These are phyloP conservation scores for Idaea straminata DNA, from an alignment of 2,888 invertebrate species.

Conservation along the genomic window DNA sequence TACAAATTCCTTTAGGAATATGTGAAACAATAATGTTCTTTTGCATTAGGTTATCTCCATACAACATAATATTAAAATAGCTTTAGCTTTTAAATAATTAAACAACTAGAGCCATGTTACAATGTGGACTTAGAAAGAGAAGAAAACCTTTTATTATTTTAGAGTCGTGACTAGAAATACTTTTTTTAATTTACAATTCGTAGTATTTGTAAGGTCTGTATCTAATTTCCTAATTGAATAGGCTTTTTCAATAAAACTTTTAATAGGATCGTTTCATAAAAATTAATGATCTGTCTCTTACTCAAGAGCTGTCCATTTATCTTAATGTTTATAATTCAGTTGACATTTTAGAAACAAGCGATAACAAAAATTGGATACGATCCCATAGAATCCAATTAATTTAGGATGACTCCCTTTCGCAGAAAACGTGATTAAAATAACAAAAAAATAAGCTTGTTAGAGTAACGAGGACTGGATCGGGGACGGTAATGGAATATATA, in stretches of 20 bases:
- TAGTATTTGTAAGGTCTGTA: too few relatives aligned
- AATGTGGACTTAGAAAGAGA: too few relatives aligned
- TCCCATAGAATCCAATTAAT: constrained; percentile 65
- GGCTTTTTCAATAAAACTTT: constrained; percentile 21
- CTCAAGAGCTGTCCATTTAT: constrained; percentile 23
- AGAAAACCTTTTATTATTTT: too few relatives aligned
- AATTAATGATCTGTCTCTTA: constrained; percentile 11
- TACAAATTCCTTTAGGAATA: too few relatives aligned
- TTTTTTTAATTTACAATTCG: too few relatives aligned
- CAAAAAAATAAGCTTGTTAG: constrained; percentile 33
- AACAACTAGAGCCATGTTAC: too few relatives aligned
- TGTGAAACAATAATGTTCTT: too few relatives aligned
- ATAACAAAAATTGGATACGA: constrained; percentile 49
- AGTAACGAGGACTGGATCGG: background rate
- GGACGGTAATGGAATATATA: background rate
- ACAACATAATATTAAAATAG: too few relatives aligned
- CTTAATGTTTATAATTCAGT: constrained; percentile 22
- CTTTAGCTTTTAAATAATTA: too few relatives aligned
- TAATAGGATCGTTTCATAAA: constrained; percentile 14
- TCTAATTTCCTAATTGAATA: constrained; percentile 9
- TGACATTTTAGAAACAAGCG: constrained; percentile 41
- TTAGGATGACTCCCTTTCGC: constrained; percentile 40
- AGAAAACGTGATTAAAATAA: constrained; percentile 51
- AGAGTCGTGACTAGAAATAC: too few relatives aligned
- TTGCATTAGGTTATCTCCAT: too few relatives aligned